A percentile compares a stretch with the other conserved stretches of the same genome.
These are phyloP conservation scores for Harpegnathos saltator DNA, from an alignment of 1,140 invertebrate genomes.

Conservation along the genomic window DNA sequence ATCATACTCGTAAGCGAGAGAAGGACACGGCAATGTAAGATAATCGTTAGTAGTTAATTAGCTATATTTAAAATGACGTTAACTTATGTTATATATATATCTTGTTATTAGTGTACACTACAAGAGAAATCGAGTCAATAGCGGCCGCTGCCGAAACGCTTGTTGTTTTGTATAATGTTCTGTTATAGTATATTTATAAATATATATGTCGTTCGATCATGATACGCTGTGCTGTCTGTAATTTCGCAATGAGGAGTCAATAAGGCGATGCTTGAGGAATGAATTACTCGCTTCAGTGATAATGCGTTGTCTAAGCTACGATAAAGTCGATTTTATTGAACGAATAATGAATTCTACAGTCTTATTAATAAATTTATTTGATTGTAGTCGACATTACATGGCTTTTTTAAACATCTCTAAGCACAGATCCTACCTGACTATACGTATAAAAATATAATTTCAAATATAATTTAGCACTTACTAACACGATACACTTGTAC, in stretches of 20 bases:
- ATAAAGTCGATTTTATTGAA: constrained; percentile 35
- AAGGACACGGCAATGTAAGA: constrained; percentile 66
- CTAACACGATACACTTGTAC: too few relatives aligned
- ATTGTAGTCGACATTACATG: constrained; percentile 17
- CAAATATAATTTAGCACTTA: too few relatives aligned
- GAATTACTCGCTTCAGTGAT: constrained; percentile 50
- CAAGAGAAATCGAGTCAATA: constrained; percentile 74
- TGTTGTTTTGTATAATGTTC: constrained; percentile 85
- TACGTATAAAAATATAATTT: constrained; percentile 19
- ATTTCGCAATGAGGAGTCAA: constrained; percentile 34
- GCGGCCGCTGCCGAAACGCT: constrained; percentile 78
- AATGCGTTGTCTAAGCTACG: constrained; percentile 32
- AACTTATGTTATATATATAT: constrained; percentile 78
- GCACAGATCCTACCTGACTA: constrained; percentile 31
- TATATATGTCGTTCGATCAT: constrained; percentile 77
- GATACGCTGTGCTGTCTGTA: constrained; percentile 53
- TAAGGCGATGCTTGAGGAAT: constrained; percentile 34
- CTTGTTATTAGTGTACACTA: constrained; percentile 62
- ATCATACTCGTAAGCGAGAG: constrained; percentile 63
- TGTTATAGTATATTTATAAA: constrained; percentile 85
- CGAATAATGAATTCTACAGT: constrained; percentile 29
- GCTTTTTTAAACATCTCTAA: constrained; percentile 13
- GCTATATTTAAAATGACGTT: constrained; percentile 75
- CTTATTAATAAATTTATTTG: constrained; percentile 57
- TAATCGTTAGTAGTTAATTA: constrained; percentile 75